These are phyloP conservation scores for Antennarius striatus DNA, from an alignment of 2,113 vertebrate genomes.

Conservation along the genomic window DNA sequence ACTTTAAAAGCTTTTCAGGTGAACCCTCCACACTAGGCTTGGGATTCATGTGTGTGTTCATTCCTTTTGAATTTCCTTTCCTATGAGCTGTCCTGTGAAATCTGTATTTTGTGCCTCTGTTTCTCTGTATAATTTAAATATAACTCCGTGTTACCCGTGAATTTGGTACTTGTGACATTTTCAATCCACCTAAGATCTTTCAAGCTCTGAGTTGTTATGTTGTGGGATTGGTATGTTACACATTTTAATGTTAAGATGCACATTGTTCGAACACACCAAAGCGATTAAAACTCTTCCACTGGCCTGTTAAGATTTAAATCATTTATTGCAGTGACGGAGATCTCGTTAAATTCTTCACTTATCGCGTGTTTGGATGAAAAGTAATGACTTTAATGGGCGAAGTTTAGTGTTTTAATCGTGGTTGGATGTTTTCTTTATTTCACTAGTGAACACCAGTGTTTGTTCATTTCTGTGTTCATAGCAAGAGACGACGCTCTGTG, in stretches of 20 bases:
- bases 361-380: background rate
- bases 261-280: slow-evolving; percentile 76
- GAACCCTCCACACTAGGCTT: no score
- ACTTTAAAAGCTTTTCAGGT: no score
- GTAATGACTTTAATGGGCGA: background rate
- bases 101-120: slow-evolving; percentile 62
- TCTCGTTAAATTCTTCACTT: slow-evolving; percentile 1
- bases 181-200: slow-evolving; percentile 47
- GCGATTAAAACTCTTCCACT: slow-evolving; percentile 76
- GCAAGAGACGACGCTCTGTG: background rate
- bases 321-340: slow-evolving; percentile 10
- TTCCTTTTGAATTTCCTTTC: no score
- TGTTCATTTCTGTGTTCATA: slow-evolving; percentile 1
- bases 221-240: slow-evolving; percentile 29
- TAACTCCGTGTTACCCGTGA: slow-evolving; percentile 47
- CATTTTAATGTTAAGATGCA: slow-evolving; percentile 54
- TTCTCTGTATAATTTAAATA: slow-evolving; percentile 18
- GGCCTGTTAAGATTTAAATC: slow-evolving; percentile 28
- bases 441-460: background rate
- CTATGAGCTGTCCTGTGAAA: slow-evolving; percentile 39
- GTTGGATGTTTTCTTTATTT: background rate
- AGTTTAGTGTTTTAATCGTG: background rate
- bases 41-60: no score
- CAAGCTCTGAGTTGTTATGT: slow-evolving; percentile 28
- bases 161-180: slow-evolving; percentile 49